These are phyloP conservation scores for Aporrectodea caliginosa DNA, from an alignment of 1,140 invertebrate species.

Conservation along the genomic window DNA sequence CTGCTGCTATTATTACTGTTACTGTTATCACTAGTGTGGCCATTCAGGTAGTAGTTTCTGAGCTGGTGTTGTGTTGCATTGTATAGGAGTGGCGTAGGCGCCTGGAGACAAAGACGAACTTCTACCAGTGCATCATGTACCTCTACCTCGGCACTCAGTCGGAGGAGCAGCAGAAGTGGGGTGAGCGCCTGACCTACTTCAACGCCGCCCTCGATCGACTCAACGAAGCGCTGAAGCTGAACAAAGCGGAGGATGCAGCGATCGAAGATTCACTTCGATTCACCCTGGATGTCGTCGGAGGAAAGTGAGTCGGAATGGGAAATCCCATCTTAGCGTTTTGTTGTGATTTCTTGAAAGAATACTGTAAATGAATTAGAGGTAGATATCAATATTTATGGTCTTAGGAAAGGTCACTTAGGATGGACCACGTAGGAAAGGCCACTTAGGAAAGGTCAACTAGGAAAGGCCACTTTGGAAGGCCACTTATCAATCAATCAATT, in stretches of 20 bases:
- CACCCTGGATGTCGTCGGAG: conserved; percentile 51
- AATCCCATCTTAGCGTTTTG: not conserved
- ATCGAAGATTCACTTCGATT: conserved; percentile 49
- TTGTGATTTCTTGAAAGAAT: conserved; percentile 8
- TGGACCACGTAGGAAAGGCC: no score
- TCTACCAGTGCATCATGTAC: conserved; percentile 62
- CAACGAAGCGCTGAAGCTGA: conserved; percentile 72
- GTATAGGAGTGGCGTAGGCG: conserved; percentile 62
- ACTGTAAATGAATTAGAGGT: not conserved
- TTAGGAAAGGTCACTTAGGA: no score
- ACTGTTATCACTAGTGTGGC: no score
- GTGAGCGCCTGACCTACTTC: conserved; percentile 77
- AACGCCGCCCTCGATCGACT: conserved; percentile 77
- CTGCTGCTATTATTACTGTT: no score
- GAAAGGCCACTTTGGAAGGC: no score
- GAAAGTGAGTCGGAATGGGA: conserved; percentile 53
- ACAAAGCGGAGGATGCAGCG: conserved; percentile 60
- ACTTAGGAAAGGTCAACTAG: no score
- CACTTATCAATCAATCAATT: no score
- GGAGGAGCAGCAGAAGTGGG: conserved; percentile 81
- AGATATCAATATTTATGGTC: no score
- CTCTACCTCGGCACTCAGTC: conserved; percentile 82
- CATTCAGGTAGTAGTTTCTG: no score
- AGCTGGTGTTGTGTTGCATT: no score
- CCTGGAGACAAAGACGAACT: conserved; percentile 69